A percentile compares a stretch with the other conserved stretches of the same genome.
These are phyloP conservation scores for Ornithoptera alexandrae DNA, from an alignment of 2,888 invertebrate species.

Conservation along the genomic window DNA sequence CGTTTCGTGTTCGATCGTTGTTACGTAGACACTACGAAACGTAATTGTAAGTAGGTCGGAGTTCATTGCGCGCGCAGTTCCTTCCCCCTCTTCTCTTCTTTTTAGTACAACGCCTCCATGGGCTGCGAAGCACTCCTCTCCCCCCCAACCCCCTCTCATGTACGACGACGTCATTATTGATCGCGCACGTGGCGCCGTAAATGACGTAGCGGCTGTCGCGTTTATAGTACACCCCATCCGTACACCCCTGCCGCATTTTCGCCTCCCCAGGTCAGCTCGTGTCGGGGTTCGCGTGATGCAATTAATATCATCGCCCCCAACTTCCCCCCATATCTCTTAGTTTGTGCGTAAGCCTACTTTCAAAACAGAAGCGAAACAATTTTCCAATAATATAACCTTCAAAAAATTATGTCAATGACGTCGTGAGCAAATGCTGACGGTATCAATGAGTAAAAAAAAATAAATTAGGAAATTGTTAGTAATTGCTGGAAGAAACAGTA, in stretches of 20 bases:
- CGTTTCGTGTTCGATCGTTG: constrained; percentile 59
- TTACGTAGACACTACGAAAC: constrained; percentile 70
- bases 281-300: constrained; percentile 49
- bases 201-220: constrained; percentile 67
- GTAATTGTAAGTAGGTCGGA: constrained; percentile 75
- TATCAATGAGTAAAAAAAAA: neutral
- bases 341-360: constrained; percentile 43
- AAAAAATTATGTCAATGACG: constrained; percentile 9
- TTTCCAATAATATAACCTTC: constrained; percentile 37
- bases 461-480: neutral
- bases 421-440: neutral
- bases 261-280: constrained; percentile 37
- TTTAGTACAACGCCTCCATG: constrained; percentile 23
- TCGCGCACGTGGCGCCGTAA: constrained; percentile 76
- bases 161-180: constrained; percentile 76
- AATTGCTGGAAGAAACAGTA: neutral
- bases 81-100: constrained; percentile 27
- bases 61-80: constrained; percentile 63
- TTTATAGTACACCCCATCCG: constrained; percentile 61
- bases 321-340: neutral
- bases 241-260: constrained; percentile 41
- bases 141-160: constrained; percentile 33
- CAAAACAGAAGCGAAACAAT: constrained; percentile 30
- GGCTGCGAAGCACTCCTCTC: constrained; percentile 32
- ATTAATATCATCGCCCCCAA: constrained; percentile 41